phyloP scores from a whole-genome alignment of 2,113 vertebrate genomes.

The Toxotes jaculatrix region DNA sequence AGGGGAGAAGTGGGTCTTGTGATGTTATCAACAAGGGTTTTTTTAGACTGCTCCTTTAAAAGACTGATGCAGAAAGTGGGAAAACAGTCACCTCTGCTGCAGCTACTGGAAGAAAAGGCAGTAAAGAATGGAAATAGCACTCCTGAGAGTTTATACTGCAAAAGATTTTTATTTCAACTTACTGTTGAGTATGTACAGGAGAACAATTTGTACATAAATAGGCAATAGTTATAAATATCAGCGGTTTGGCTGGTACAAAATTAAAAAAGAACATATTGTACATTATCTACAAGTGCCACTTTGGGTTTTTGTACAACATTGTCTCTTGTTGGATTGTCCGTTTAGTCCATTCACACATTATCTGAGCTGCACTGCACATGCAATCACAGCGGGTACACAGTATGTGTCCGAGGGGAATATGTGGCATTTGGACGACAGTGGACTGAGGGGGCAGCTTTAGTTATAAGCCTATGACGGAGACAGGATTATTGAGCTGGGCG shows the following conservation, averaged over 20 bases:
- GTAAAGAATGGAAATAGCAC: constrained; percentile 18
- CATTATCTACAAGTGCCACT: constrained; percentile 82
- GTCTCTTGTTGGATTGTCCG: constrained; percentile 71
- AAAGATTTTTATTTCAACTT: constrained; percentile 82
- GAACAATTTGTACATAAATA: constrained; percentile 79
- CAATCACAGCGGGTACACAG: constrained; percentile 44
- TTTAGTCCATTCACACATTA: constrained; percentile 53
- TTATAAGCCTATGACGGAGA: constrained; percentile 29
- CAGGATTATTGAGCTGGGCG: constrained; percentile 31
- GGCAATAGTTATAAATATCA: constrained; percentile 83
- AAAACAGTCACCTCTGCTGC: background rate
- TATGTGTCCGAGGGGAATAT: background rate
- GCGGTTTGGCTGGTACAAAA: constrained; percentile 83
- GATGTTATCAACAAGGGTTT: background rate
- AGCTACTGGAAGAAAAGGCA: background rate
- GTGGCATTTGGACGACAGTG: constrained; percentile 57
- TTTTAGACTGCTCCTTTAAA: background rate
- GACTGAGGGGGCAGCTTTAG: constrained; percentile 36
- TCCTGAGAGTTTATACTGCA: constrained; percentile 63
- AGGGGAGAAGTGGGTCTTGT: background rate
- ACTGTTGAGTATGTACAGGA: constrained; percentile 76
- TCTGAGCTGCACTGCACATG: constrained; percentile 53
- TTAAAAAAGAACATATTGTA: constrained; percentile 79
- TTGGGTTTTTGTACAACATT: constrained; percentile 55
- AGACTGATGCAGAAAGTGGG: background rate